phyloP scores from a whole-genome alignment of 2,888 invertebrate species.

The Nectonema munidae region DNA sequence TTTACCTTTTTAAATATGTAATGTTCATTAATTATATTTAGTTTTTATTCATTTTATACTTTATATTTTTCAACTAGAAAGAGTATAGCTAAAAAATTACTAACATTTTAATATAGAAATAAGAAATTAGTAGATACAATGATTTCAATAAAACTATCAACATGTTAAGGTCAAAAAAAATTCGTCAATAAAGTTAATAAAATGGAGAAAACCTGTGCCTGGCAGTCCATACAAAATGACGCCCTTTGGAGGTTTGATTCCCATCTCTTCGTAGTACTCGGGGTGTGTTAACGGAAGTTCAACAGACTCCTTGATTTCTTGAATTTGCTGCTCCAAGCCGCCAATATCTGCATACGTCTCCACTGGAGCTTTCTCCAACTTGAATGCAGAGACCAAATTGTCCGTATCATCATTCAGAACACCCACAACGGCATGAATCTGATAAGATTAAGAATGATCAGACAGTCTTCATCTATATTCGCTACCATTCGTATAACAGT shows the following conservation, averaged over 20 bases:
- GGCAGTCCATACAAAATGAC: conserved; percentile 90
- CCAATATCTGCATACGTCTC: conserved; percentile 16
- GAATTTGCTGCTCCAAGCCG: conserved; percentile 15
- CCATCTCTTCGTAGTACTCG: conserved; percentile 99
- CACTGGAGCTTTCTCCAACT: conserved; percentile 89
- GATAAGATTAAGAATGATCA: conserved; percentile 11
- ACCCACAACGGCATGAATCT: conserved; percentile 93
- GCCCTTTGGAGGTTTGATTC: conserved; percentile 93
- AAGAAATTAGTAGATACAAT: too few species aligned
- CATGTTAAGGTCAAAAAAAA: too few species aligned
- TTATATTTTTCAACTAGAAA: too few species aligned
- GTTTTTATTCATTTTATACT: too few species aligned
- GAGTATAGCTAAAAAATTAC: too few species aligned
- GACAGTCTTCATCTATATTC: too few species aligned
- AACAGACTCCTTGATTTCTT: conserved; percentile 61
- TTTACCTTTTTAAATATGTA: too few species aligned
- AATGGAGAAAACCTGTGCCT: conserved; percentile 53
- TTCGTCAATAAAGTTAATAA: too few species aligned
- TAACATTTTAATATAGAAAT: too few species aligned
- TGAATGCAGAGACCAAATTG: conserved; percentile 99
- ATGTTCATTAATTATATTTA: too few species aligned
- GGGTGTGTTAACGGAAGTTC: conserved; percentile 92
- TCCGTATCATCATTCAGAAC: conserved; percentile 94
- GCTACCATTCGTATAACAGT: too few species aligned
- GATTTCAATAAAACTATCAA: too few species aligned